Percentiles rank a stretch among this genome's conserved stretches.
These are phyloP conservation scores for Prionailurus bengalensis DNA, from an alignment of 2,113 vertebrate genomes.

Conservation along the genomic window DNA sequence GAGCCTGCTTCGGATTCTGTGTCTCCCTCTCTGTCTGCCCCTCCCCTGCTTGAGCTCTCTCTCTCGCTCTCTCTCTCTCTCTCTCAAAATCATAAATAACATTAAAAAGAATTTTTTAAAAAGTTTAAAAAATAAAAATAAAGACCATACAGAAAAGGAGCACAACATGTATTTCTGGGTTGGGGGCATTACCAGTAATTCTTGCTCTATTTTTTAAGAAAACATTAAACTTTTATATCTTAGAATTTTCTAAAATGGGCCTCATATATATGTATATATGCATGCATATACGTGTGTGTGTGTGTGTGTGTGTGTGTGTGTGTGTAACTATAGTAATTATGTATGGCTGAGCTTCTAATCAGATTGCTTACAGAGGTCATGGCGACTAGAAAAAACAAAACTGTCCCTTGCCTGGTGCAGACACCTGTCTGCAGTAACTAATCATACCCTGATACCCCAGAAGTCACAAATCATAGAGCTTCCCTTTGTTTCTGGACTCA, in stretches of 20 bases:
- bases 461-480: background rate
- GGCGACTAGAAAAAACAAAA: background rate
- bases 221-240: background rate
- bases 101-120: too few species aligned
- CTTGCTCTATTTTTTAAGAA: background rate
- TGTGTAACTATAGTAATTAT: background rate
- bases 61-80: too few species aligned
- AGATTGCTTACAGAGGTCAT: background rate
- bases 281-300: too few species aligned
- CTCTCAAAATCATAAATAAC: too few species aligned
- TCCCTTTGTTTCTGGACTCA: background rate
- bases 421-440: background rate
- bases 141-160: background rate
- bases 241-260: background rate
- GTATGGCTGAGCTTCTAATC: background rate
- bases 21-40: too few species aligned
- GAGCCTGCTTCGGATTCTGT: too few species aligned
- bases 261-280: background rate
- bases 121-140: background rate
- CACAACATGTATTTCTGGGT: background rate
- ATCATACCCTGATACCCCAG: background rate
- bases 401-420: background rate
- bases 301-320: background rate
- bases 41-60: too few species aligned
- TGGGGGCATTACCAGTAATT: background rate